Percentiles rank a stretch among this genome's conserved stretches.
phyloP scores from a whole-genome alignment of 2,113 vertebrate species.

The Rhegmatorhina hoffmannsi region DNA sequence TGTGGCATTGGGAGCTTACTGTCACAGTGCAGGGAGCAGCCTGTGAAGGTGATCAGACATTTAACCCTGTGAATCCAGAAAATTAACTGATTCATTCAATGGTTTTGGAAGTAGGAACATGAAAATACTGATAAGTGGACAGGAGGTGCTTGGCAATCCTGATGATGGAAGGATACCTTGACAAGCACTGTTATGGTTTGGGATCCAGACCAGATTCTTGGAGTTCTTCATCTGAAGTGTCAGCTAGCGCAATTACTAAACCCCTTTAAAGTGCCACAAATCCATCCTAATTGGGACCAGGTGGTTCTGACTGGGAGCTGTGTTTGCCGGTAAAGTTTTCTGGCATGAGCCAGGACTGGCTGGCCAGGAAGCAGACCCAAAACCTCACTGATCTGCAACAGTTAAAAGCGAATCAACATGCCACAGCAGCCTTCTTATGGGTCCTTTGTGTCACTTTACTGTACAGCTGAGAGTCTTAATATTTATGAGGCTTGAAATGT shows the following conservation, averaged over 20 bases:
- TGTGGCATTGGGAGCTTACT: background rate
- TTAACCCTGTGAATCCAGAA: background rate
- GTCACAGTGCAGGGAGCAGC: background rate
- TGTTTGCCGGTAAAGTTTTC: background rate
- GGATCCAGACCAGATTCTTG: slow-evolving; percentile 23
- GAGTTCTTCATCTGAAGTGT: background rate
- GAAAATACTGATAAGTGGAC: background rate
- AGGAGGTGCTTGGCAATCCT: background rate
- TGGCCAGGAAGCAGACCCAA: background rate
- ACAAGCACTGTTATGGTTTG: background rate
- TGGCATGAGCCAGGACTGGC: background rate
- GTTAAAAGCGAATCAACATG: background rate
- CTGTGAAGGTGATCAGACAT: background rate
- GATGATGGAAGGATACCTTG: background rate
- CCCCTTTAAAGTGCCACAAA: slow-evolving; percentile 5
- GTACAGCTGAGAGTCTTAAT: background rate
- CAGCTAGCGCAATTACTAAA: slow-evolving; percentile 17
- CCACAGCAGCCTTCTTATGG: background rate
- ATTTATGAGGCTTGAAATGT: background rate
- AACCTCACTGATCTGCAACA: background rate
- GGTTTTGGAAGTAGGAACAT: background rate
- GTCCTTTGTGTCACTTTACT: background rate
- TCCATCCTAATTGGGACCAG: slow-evolving; percentile 28
- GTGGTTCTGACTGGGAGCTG: background rate
- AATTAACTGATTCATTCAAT: background rate